Base-by-base conservation (phyloP, 2,888 invertebrate species). In the Marasmarcha lunaedactyla region DNA sequence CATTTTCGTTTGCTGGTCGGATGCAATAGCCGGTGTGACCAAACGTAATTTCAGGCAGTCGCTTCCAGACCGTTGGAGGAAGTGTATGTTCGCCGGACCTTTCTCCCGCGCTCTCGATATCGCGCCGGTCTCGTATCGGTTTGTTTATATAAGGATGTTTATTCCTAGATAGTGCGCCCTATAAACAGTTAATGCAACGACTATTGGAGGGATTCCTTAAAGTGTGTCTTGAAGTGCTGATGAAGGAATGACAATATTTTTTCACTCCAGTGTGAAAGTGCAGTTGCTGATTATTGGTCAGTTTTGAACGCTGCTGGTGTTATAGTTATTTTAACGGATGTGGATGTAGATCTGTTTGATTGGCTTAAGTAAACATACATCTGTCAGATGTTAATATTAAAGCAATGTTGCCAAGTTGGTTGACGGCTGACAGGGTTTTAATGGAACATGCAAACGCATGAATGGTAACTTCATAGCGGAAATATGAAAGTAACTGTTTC, bases 1-100 rank as follows among this genome's bases (percentile, higher is more conserved):
- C 64, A 66, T 71, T 70, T 74, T 78, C 81, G 81, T 71, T 69
- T 63, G 63, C 30, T 63, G 56, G 62, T 81, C 81, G 81, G 78
- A 69, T 77, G 79, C 79, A 79, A 71, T 77, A 76, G 78, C 74
- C 85, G 71, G 85, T 85, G 72, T 84, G 83, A 52, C 78, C 76
- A 86, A 73, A 73, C 83, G 77, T 64, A 72, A 74, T 69, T 76
- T 70, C 63, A 71, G 69, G 55, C 83, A 81, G 81, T 81, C 78
- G 70, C 62, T 74, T 65, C 59, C 65, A 67, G 67, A 58, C 63
- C 66, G 67, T 56, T 57, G 63, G 51, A 63, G 73, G 68, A 70
- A 67, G 58, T 55, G 66, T 52, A 45, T 70, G 58, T 71, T 54
- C 62, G 68, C 52, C 63, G 64, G 60, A 50, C 59, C 56, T 45